Evolutionary conservation across 1,140 invertebrate genomes (phyloP).

Genomic region (Hydropsyche tenuis): DNA sequence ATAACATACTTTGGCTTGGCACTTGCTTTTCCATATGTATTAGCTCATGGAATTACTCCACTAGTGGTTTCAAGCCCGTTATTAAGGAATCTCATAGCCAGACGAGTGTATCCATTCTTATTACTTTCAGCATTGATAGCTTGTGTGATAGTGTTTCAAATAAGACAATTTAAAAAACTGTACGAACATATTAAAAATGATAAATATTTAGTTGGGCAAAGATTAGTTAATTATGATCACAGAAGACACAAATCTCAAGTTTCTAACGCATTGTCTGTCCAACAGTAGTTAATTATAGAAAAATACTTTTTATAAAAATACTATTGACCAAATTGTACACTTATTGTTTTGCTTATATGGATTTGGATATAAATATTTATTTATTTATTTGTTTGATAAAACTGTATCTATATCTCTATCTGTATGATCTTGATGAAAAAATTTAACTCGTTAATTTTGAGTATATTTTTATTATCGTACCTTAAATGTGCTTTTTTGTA

Average conservation of each 20-base stretch:
- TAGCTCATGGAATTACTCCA: slow-evolving; percentile 84
- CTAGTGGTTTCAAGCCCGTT: slow-evolving; percentile 76
- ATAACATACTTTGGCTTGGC: slow-evolving; percentile 86
- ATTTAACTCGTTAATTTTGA: no score
- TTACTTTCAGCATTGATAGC: slow-evolving; percentile 73
- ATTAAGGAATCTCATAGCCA: slow-evolving; percentile 77
- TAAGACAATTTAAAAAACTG: slow-evolving; percentile 90
- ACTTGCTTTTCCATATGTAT: slow-evolving; percentile 87
- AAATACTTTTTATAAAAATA: no score
- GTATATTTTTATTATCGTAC: no score
- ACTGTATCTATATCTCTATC: no score
- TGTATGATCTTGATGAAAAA: no score
- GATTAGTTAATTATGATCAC: slow-evolving; percentile 95
- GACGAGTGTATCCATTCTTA: slow-evolving; percentile 92
- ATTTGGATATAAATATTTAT: no score
- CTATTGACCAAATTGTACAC: no score
- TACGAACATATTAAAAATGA: slow-evolving; percentile 99
- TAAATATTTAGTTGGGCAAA: slow-evolving; percentile 95
- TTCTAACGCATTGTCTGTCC: slow-evolving; percentile 29
- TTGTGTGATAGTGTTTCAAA: slow-evolving; percentile 78
- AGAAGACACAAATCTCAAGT: slow-evolving; percentile 65
- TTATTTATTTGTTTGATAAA: no score
- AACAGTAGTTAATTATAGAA: slow-evolving; percentile 10
- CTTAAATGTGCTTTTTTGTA: no score
- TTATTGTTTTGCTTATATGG: no score